Base-by-base conservation (phyloP, 1,140 invertebrate genomes). In the Nomia melanderi region DNA sequence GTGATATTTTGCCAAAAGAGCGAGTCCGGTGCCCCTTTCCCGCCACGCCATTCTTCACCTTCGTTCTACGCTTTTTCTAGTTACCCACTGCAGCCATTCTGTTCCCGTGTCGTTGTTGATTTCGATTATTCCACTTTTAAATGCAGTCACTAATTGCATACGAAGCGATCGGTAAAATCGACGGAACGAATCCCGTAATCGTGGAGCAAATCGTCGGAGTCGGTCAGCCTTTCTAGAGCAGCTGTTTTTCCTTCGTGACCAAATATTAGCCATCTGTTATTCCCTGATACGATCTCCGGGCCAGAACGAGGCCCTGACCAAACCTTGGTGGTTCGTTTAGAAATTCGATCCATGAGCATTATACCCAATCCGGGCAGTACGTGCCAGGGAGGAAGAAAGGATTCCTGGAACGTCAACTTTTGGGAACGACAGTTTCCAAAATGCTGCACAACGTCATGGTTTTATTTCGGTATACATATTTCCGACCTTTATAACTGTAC, bases 281-380 rank as follows among this genome's bases (percentile, higher is more conserved):
- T 60, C 41, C 39, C 9, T 23, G 60, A 33, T 60, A 69, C 73
- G 53, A 69, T 50, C 62, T 36, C 9, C 31, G 31, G 17, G 23
- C 31, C n/a, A 12, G 20, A n/a, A 57, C 17, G 23, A 33, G 70
- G 60, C 39, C 23, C 31, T 25, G 69, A 56, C 57, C 73, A 59
- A 79, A 69, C 75, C 78, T 73, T 79, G 78, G 60, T 70, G 83
- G 66, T 84, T 85, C 78, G 79, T 74, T 89, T 79, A 83, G 86
- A 86, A 87, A 89, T 86, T 86, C 82, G 87, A 90, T 89, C 85
- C 87, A 79, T 64, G 66, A 82, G 76, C 82, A 86, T 81, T 79
- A 78, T 72, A 81, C 36, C 63, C 41, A 41, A 36, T 36, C 53
- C 36, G 57, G 23, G 59, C 62, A 60, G 74, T 39, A 53, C 36